Conservation (phyloP, 1,140 invertebrate species). For the Acyrthosiphon pisum region DNA sequence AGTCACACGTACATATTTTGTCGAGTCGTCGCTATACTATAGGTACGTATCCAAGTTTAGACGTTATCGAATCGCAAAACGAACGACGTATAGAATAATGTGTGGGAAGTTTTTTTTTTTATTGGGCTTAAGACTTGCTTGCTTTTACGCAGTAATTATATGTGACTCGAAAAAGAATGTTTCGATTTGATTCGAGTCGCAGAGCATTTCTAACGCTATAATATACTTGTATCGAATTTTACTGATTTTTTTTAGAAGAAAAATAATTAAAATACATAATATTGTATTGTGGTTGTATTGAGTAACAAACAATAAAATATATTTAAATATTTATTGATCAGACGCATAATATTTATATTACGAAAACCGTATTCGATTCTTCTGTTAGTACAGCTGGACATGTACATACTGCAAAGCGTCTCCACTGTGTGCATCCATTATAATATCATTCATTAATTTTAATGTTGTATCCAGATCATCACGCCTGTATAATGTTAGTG, state of each 20-base stretch:
- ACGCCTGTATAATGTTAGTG: not conserved
- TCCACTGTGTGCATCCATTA: not conserved
- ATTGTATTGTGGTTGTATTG: not conserved
- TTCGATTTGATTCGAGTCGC: not conserved
- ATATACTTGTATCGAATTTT: not conserved
- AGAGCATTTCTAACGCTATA: not conserved
- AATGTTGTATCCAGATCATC: not conserved
- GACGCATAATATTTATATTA: not conserved
- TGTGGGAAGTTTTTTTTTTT: not conserved
- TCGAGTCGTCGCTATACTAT: not conserved
- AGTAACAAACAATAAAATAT: not conserved
- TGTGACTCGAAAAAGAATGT: not conserved
- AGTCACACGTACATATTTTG: not conserved
- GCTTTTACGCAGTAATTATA: not conserved
- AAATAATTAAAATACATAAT: not conserved
- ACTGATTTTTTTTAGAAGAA: not conserved
- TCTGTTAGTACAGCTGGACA: not conserved
- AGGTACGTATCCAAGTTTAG: not conserved
- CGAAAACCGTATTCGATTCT: not conserved
- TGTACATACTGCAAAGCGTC: no score
- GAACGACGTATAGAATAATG: not conserved
- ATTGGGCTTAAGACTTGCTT: not conserved
- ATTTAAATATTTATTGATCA: not conserved
- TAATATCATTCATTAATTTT: not conserved
- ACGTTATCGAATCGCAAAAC: not conserved